A percentile compares a stretch with the other conserved stretches of the same genome.
phyloP scores from a whole-genome alignment of 2,797 vertebrate genomes.

The Characodon lateralis region DNA sequence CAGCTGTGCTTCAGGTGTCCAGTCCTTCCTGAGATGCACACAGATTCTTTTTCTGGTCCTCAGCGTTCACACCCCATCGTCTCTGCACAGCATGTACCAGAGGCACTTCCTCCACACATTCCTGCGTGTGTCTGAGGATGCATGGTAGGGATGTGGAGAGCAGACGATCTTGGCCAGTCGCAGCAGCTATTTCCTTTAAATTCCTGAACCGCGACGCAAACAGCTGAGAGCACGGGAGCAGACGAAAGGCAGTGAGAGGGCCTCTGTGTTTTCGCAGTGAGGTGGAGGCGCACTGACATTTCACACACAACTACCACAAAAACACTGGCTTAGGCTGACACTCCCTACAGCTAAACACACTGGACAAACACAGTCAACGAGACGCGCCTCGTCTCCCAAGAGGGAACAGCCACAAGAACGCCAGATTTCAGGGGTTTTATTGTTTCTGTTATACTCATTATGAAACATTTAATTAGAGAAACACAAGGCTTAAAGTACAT shows the following conservation, averaged over 20 bases:
- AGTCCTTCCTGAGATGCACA: constrained; percentile 19
- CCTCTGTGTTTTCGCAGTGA: constrained; percentile 6
- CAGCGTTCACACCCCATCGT: constrained; percentile 20
- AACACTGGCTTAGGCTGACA: constrained; percentile 28
- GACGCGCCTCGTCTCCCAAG: not conserved
- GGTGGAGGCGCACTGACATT: constrained; percentile 29
- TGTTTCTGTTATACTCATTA: not conserved
- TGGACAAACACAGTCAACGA: constrained; percentile 3
- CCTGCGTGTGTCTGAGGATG: constrained; percentile 38
- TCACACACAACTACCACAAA: constrained; percentile 42
- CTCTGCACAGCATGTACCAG: constrained; percentile 23
- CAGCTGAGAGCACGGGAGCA: constrained; percentile 7
- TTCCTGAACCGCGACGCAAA: constrained; percentile 67
- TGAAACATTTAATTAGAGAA: not conserved
- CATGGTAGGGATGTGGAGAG: constrained; percentile 35
- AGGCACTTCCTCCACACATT: constrained; percentile 70
- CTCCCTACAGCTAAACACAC: constrained; percentile 26
- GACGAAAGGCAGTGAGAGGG: constrained; percentile 4
- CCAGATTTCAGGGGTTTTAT: not conserved
- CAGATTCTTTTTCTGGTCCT: constrained; percentile 8
- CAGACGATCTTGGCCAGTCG: constrained; percentile 47
- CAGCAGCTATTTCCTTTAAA: constrained; percentile 71
- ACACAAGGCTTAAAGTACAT: not conserved
- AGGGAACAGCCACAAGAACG: not conserved
- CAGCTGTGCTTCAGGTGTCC: not conserved